Conservation (phyloP, 2,888 invertebrate species). For the Aphrophora alni region DNA sequence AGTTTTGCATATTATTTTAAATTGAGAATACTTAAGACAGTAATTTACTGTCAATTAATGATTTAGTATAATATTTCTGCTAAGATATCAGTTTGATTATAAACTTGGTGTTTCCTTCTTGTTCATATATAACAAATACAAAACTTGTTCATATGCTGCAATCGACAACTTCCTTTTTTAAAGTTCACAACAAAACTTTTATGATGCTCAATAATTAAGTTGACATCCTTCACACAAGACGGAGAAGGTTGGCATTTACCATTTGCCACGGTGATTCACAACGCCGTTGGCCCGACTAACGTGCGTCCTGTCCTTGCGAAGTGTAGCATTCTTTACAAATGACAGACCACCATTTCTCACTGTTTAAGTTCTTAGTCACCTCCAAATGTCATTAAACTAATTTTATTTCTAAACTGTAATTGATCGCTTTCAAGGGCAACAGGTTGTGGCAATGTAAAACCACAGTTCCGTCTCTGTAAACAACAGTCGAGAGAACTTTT, state of each 20-base stretch:
- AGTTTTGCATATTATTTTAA: no score
- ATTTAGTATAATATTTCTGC: no score
- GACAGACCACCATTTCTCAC: background rate
- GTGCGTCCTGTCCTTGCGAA: background rate
- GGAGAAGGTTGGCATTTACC: background rate
- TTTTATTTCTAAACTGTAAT: background rate
- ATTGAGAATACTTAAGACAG: no score
- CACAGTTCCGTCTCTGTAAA: background rate
- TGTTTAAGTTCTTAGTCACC: background rate
- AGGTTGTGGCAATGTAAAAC: background rate
- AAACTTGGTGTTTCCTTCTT: no score
- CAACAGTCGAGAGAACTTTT: background rate
- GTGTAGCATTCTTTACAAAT: background rate
- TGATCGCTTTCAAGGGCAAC: background rate
- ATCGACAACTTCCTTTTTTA: background rate
- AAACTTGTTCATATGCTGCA: background rate
- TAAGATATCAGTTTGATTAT: no score
- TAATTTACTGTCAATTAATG: no score
- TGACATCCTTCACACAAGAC: background rate
- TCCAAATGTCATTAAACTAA: background rate
- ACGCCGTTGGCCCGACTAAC: background rate
- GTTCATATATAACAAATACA: no score
- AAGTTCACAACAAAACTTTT: background rate
- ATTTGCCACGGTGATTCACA: background rate
- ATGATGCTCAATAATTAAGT: background rate